Base-by-base conservation (phyloP, 2,113 vertebrate genomes). In the Trichechus manatus region DNA sequence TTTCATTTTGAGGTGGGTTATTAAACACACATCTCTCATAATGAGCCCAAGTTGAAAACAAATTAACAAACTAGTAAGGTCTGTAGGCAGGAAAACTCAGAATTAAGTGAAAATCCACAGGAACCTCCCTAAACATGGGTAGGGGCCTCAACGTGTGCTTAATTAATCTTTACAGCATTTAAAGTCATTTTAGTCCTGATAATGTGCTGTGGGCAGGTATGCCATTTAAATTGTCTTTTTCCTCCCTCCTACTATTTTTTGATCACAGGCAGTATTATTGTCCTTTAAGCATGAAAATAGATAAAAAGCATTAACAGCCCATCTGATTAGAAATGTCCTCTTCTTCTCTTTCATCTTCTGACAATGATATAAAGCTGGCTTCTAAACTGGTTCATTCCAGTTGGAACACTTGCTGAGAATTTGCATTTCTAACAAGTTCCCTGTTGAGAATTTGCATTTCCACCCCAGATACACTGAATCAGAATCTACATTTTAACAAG, bases 271-370 rank as follows among this genome's bases (percentile, higher is more conserved):
- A 92, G 82, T 81, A 19, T 53, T 11, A 89, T 96, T 19, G 53
- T 42, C 63, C 23, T 87, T 90, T 4, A 82, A 91, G 66, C 1
- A 66, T 15, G 56, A 87, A 44, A 70, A 36, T 36, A 93, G 59
- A 56, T 59, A 68, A 74, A 9, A 22, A 47, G 88, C 31, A 31
- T 13, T 95, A 59, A 64, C 79, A 83, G 42, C 6, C 85, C 31
- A 44, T 27, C 33, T 47, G n/a, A 23, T 31, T 88, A 92, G 74
- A 70, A 56, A 25, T 53, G 6, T 68, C 74, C 33, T 91, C 27
- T 77, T 31, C 4, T 50, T 91, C 42, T 90, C 15, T 95, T 96
- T 90, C 42, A 95, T 91, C 84, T 89, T 95, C 78, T 68, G 56
- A 86, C 36, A 93, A 33, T 83, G 33, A 92, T 36, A 25, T 70